Evolutionary conservation across 2,888 invertebrate genomes (phyloP), one percentile per base, ranked within the genome.

Genomic region (Spatulosminthurus flaviceps): DNA sequence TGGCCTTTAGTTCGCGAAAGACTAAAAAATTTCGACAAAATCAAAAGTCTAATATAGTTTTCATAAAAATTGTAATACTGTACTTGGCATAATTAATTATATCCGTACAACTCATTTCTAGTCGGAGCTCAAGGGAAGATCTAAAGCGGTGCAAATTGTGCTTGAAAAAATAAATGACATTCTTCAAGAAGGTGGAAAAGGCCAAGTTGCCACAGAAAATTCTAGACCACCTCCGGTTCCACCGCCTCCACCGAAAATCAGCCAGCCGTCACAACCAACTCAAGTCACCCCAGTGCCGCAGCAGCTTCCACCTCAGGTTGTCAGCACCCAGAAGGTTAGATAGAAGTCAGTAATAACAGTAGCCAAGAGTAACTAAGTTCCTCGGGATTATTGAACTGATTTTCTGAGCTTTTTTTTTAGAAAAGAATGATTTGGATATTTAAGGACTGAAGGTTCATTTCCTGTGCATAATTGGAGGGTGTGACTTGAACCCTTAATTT

Each of bases 81-180:
- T n/a, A n/a, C n/a, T n/a, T n/a, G n/a, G n/a, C n/a, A n/a, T n/a
- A n/a, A n/a, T n/a, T n/a, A n/a, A n/a, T n/a, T n/a, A n/a, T n/a
- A n/a, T n/a, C n/a, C n/a, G 34, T 9, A 9, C 4, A 34, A 34
- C 9, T 34, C 34, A 7, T 9, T 34, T 34, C 41, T 26, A 74
- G 93, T 90, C 92, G 87, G 93, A 93, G 89, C 92, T 93, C 86
- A 92, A 92, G 88, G 92, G 91, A 87, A 93, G 93, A 89, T 89
- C 93, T 89, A 93, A 93, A 88, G 94, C 94, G 0, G 94, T 95
- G 87, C 92, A 92, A 88, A 94, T 94, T 88, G 94, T 95, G 26
- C 93, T 95, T 86, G 95, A 95, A 87, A 95, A 95, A 93, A 89
- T 95, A 86, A 93, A 93, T 81, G 93, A 93, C 43, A 93, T 95